Evolutionary conservation across 2,888 invertebrate species (phyloP), one percentile per base, ranked within the genome.

Genomic region (Homarus gammarus): DNA sequence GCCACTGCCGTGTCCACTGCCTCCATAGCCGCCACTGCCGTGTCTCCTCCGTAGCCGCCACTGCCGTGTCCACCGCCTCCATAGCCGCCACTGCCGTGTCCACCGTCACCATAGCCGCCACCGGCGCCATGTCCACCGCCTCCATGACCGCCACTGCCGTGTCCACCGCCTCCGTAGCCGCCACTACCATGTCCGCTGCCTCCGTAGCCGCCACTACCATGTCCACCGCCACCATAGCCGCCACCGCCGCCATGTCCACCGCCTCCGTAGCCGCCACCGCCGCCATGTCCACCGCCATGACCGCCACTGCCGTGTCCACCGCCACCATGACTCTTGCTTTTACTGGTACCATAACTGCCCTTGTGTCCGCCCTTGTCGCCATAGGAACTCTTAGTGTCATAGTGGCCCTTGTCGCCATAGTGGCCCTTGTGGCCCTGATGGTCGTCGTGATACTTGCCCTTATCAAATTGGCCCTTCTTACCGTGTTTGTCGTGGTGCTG

Each of bases 391-490:
- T 94, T 94, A 83, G 95, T 94, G 1, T 95, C 94, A 38, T 95
- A 95, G 93, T 96, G 95, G 0, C 94, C 93, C 51, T 96, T 95
- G 90, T 95, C 94, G 0, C 96, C 96, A 0, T 93, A 94, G 0
- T 95, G 94, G 0, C 94, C 92, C 92, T 95, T 95, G 93, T 96
- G 95, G 0, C 96, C 93, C 78, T 92, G 92, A 68, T 93, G 92
- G 79, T 93, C 92, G 86, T 92, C 90, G 77, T 92, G 90, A 75
- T 89, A 78, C n/a, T 89, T 84, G 79, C 97, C 97, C 92, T 96
- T 95, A 91, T 96, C 96, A 93, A 96, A 96, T 72, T 96, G 96
- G 18, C 96, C 97, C 93, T 97, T 97, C 49, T 92, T 90, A 56
- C 92, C 92, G 73, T 92, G 91, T 44, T 92, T 91, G 79, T 92